Evolutionary conservation across 2,797 vertebrate species (phyloP).

Genomic region (Rhabdomys pumilio): DNA sequence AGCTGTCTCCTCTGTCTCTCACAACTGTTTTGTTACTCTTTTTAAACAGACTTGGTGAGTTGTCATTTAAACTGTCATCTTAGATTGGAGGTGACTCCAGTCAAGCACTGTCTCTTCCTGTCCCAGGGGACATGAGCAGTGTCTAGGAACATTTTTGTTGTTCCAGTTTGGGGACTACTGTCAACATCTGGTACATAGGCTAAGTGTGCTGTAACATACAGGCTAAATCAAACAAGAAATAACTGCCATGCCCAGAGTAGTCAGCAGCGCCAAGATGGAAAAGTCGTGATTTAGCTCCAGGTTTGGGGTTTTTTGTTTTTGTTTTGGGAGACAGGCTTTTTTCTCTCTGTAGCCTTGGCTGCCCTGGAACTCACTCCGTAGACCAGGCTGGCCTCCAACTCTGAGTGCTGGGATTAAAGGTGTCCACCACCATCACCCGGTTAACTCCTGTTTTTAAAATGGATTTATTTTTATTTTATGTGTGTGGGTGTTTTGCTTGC

Average conservation of each 20-base stretch:
- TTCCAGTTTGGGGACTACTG: not conserved
- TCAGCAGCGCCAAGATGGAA: not conserved
- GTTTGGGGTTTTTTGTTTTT: not conserved
- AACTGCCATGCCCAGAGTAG: not conserved
- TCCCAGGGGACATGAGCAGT: not conserved
- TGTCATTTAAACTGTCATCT: not conserved
- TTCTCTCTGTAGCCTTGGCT: not conserved
- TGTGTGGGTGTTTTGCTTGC: not conserved
- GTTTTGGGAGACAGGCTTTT: not conserved
- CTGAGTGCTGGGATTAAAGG: not conserved
- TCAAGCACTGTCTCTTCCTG: not conserved
- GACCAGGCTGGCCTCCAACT: not conserved
- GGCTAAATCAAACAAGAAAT: not conserved
- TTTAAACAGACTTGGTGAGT: not conserved
- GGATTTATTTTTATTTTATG: not conserved
- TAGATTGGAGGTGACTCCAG: not conserved
- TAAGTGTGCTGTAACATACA: not conserved
- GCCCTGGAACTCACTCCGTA: not conserved
- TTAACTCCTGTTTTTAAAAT: not conserved
- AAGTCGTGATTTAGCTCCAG: not conserved
- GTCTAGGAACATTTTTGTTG: conserved; percentile 19
- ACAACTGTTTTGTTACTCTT: conserved; percentile 6
- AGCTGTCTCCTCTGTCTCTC: no score
- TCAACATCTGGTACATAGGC: not conserved
- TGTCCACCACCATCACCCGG: not conserved